Conservation (phyloP, 2,797 vertebrate species). For the Bradypodion pumilum region DNA sequence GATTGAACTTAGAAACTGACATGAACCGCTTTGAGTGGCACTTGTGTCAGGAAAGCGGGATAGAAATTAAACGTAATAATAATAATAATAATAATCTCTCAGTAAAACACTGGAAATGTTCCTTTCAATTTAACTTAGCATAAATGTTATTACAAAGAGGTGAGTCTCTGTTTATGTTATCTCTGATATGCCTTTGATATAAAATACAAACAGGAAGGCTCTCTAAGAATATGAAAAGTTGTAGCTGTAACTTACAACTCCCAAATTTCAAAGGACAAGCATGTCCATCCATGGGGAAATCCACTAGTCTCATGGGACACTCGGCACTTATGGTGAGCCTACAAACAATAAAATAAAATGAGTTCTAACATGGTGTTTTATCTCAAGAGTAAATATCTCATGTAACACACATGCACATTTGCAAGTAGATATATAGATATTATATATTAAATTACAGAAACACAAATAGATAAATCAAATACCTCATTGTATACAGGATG, state of each 20-base stretch:
- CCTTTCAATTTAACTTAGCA: background rate
- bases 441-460: too few species aligned
- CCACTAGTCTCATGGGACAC: constrained; percentile 97
- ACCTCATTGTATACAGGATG: constrained; percentile 99
- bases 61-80: too few species aligned
- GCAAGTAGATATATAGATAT: too few species aligned
- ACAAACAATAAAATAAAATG: constrained; percentile 74
- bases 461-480: constrained; percentile 43
- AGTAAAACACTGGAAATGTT: background rate
- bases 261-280: constrained; percentile 98
- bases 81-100: too few species aligned
- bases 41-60: too few species aligned
- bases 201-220: background rate
- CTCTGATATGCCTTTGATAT: background rate
- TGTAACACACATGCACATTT: constrained; percentile 34
- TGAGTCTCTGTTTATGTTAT: background rate
- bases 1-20: background rate
- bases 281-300: constrained; percentile 99
- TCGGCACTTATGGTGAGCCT: constrained; percentile 97
- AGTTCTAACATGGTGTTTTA: constrained; percentile 61
- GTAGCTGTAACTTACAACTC: constrained; percentile 90
- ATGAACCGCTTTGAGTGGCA: too few species aligned
- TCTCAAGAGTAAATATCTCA: constrained; percentile 54
- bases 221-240: constrained; percentile 34
- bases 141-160: background rate